These are phyloP conservation scores for Ptyas mucosa DNA, from an alignment of 2,113 vertebrate genomes.

Conservation along the genomic window DNA sequence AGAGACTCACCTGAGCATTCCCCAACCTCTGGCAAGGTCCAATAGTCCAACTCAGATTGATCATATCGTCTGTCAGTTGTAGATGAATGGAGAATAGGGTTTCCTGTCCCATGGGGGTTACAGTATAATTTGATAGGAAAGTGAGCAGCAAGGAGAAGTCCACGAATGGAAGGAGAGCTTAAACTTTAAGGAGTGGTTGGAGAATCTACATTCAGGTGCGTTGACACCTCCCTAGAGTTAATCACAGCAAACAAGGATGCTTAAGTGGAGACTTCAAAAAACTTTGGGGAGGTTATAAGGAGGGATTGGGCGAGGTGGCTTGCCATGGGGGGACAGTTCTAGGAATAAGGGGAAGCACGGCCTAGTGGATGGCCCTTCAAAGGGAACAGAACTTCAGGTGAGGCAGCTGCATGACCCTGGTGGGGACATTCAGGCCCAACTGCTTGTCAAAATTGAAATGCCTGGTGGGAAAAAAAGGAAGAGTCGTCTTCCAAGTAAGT, in stretches of 20 bases:
- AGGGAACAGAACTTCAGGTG: neutral
- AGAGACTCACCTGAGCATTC: neutral
- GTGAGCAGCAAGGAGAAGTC: neutral
- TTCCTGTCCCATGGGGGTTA: neutral
- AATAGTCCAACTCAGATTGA: neutral
- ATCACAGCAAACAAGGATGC: neutral
- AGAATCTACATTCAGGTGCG: neutral
- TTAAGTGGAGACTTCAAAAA: neutral
- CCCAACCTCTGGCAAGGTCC: neutral
- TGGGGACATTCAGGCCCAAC: neutral
- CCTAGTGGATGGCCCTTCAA: neutral
- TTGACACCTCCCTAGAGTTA: neutral
- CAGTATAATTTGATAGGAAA: neutral
- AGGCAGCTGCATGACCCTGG: neutral
- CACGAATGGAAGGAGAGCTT: neutral
- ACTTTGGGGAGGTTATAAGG: neutral
- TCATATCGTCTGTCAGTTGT: neutral
- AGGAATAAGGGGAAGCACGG: neutral
- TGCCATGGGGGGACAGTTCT: neutral
- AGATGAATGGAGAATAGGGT: neutral
- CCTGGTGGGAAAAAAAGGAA: neutral
- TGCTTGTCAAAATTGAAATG: neutral
- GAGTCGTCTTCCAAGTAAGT: neutral
- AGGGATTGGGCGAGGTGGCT: neutral
- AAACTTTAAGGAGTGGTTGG: neutral